A percentile compares a stretch with the other conserved stretches of the same genome.
These are phyloP conservation scores for Beris chalybata DNA, from an alignment of 2,888 invertebrate genomes.

Conservation along the genomic window DNA sequence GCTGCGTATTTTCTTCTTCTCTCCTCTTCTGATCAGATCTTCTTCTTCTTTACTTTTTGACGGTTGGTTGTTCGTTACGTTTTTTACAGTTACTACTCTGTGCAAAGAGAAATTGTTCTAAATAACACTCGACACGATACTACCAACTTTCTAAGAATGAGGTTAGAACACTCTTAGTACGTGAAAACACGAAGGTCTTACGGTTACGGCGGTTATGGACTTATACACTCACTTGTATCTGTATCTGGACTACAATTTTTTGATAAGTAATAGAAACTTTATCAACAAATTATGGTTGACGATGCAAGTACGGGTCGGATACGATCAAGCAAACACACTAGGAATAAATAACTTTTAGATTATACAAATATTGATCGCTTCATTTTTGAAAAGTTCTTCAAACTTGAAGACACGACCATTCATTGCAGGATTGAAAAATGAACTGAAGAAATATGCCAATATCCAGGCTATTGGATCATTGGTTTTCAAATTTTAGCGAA, in stretches of 20 bases:
- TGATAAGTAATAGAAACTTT: conserved; percentile 9
- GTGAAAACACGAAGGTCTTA: conserved; percentile 25
- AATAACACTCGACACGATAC: conserved; percentile 36
- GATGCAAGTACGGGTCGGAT: conserved; percentile 5
- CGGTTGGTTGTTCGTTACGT: conserved; percentile 24
- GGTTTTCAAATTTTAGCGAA: no score
- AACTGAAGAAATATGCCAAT: no score
- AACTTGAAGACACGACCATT: no score
- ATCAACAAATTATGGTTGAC: neutral
- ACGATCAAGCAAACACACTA: neutral
- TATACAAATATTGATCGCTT: no score
- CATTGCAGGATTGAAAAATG: no score
- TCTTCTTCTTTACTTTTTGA: conserved; percentile 12
- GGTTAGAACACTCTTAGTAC: conserved; percentile 38
- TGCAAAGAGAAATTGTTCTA: conserved; percentile 41
- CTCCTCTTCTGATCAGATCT: conserved; percentile 7
- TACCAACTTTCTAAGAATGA: conserved; percentile 40
- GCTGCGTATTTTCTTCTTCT: conserved; percentile 11
- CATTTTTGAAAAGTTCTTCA: no score
- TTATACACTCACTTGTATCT: neutral
- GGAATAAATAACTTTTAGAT: neutral
- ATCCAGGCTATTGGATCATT: no score
- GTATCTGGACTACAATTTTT: conserved; percentile 17
- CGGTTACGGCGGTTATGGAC: conserved; percentile 23
- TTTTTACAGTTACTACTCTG: conserved; percentile 32